phyloP scores from a whole-genome alignment of 2,888 invertebrate genomes.

The Pseudococcus jackbeardsleyi region DNA sequence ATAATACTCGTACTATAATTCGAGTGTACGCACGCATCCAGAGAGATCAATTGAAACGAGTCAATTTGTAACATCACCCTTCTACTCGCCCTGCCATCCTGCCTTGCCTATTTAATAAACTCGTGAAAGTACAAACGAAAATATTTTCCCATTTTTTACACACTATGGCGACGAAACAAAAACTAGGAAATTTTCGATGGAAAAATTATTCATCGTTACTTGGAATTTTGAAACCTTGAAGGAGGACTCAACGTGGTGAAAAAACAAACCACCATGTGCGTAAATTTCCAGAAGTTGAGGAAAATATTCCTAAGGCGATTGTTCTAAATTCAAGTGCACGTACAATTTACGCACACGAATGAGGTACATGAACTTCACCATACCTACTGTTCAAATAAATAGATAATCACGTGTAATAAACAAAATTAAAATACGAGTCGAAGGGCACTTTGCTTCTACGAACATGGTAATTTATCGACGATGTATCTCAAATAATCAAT shows the following conservation, averaged over 20 bases:
- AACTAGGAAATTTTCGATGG: conserved; percentile 3
- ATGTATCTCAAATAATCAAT: background rate
- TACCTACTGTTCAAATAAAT: background rate
- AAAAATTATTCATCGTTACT: background rate
- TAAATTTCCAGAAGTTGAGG: background rate
- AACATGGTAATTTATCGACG: background rate
- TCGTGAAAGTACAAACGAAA: conserved; percentile 27
- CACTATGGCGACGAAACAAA: background rate
- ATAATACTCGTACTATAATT: background rate
- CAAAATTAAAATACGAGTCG: background rate
- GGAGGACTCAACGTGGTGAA: background rate
- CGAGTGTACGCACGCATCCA: background rate
- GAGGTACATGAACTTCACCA: background rate
- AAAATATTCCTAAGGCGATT: background rate
- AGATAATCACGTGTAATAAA: background rate
- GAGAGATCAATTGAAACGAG: conserved; percentile 22
- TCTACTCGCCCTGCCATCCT: background rate
- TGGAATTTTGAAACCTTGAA: background rate
- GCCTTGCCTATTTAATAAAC: background rate
- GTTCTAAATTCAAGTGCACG: background rate
- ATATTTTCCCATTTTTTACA: background rate
- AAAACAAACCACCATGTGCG: background rate
- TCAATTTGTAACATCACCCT: background rate
- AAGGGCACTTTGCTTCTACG: background rate
- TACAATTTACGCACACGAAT: background rate